A percentile compares a stretch with the other conserved stretches of the same genome.
Evolutionary conservation across 53 echinoderm and acorn worm species (phyloP).

Genomic region (Antedon mediterranea): DNA sequence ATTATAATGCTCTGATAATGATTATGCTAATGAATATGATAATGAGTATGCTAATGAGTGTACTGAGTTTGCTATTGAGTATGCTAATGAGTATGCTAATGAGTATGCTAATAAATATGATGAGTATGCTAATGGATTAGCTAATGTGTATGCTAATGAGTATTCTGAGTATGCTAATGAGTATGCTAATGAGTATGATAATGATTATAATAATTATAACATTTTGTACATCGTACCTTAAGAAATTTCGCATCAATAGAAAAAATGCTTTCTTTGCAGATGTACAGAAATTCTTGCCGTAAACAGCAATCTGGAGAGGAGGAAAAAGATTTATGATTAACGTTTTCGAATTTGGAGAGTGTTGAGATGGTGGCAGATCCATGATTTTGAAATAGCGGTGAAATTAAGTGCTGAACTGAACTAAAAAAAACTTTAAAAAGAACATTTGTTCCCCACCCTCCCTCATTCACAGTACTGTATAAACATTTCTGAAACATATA

Average conservation of each 20-base stretch:
- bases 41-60: not conserved
- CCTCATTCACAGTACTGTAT: no score
- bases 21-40: not conserved
- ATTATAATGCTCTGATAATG: no score
- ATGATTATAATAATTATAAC: not conserved
- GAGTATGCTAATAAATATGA: not conserved
- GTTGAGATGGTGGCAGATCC: no score
- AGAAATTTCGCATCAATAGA: conserved; percentile 72
- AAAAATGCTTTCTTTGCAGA: conserved; percentile 86
- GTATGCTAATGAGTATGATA: not conserved
- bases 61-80: not conserved
- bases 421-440: not conserved
- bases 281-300: conserved; percentile 85
- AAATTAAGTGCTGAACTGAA: not conserved
- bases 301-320: conserved; percentile 73
- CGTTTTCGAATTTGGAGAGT: no score
- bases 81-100: not conserved
- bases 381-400: no score
- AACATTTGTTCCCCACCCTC: not conserved
- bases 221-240: conserved; percentile 82
- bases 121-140: not conserved
- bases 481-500: no score
- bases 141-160: not conserved
- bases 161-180: not conserved
- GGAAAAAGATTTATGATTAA: not conserved